phyloP scores from a whole-genome alignment of 2,888 invertebrate genomes.

The Thera britannica region DNA sequence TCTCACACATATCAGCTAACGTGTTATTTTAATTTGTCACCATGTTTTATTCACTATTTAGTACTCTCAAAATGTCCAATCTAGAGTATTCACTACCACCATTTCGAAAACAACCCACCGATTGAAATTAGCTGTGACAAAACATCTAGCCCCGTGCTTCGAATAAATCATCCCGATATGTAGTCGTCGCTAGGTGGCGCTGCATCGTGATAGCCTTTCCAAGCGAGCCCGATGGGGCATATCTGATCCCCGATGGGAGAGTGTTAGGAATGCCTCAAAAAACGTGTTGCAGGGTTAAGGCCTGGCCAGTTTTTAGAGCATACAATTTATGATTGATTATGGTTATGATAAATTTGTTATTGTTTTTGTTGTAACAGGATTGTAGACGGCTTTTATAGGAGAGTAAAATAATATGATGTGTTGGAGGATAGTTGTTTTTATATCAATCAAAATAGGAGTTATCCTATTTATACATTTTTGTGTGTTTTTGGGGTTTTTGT shows the following conservation, averaged over 20 bases:
- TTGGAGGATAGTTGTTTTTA: too few relatives aligned
- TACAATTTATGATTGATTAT: constrained; percentile 28
- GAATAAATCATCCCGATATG: constrained; percentile 68
- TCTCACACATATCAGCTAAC: too few relatives aligned
- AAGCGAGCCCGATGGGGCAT: constrained; percentile 26
- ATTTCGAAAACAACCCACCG: constrained; percentile 23
- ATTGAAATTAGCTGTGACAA: constrained; percentile 53
- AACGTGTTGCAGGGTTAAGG: constrained; percentile 20
- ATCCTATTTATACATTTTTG: too few relatives aligned
- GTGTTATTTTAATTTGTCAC: too few relatives aligned
- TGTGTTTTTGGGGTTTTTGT: too few relatives aligned
- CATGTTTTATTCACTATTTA: neutral
- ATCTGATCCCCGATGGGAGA: constrained; percentile 47
- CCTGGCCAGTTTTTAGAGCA: constrained; percentile 17
- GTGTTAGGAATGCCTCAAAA: constrained; percentile 31
- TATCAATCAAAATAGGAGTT: too few relatives aligned
- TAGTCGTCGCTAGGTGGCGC: constrained; percentile 61
- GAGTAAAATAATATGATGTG: neutral
- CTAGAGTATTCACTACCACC: neutral
- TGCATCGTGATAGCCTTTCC: constrained; percentile 61
- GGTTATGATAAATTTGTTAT: constrained; percentile 3
- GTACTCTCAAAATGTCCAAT: too few relatives aligned
- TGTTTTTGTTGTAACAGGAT: constrained; percentile 4
- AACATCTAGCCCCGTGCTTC: constrained; percentile 49
- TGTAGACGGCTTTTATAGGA: neutral